Percentiles rank a stretch among this genome's conserved stretches.
These are phyloP conservation scores for Thinocorus orbignyianus DNA, from an alignment of 2,113 vertebrate species.

Conservation along the genomic window DNA sequence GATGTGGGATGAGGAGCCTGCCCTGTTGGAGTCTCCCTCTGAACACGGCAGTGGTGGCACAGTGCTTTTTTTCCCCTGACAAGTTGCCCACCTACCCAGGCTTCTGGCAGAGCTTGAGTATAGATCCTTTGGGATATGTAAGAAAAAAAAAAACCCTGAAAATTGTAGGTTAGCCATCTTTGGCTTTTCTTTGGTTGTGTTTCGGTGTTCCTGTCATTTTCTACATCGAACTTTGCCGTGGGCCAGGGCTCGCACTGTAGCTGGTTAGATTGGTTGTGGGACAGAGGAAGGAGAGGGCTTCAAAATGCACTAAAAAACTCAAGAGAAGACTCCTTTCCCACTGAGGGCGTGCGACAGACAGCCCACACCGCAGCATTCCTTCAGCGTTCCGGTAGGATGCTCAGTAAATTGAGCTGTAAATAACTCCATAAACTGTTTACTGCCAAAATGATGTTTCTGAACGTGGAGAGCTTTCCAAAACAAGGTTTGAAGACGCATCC, in stretches of 20 bases:
- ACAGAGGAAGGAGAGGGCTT: background rate
- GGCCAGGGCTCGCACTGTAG: background rate
- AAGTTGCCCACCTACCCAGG: background rate
- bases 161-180: background rate
- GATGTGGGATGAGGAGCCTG: background rate
- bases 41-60: background rate
- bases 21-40: background rate
- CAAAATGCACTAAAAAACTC: background rate
- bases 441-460: background rate
- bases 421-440: background rate
- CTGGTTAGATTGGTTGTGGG: background rate
- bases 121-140: background rate
- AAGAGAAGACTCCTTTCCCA: background rate
- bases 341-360: background rate
- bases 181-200: background rate
- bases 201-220: background rate
- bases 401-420: slow-evolving; percentile 5
- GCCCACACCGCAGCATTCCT: background rate
- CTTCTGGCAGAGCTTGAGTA: background rate
- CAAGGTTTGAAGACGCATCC: fast-evolving
- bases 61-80: background rate
- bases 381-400: background rate
- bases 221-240: background rate
- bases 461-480: background rate
- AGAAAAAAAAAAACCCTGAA: background rate